phyloP scores from a whole-genome alignment of 2,113 vertebrate genomes.

The Pantherophis guttatus region DNA sequence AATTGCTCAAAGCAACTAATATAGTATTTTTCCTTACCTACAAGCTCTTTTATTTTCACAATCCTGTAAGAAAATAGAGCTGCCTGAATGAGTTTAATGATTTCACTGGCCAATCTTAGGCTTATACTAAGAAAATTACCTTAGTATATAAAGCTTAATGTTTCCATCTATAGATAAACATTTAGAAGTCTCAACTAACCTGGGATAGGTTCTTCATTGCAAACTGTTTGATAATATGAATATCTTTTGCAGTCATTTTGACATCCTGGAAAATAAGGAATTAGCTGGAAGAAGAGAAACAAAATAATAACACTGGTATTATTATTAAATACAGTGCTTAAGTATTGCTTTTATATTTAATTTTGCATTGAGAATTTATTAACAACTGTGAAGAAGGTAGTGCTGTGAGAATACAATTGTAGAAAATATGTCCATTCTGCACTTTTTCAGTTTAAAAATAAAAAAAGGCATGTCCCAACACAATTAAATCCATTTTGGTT shows the following conservation, averaged over 20 bases:
- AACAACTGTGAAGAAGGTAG: background rate
- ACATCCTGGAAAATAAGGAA: constrained; percentile 46
- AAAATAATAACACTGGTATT: background rate
- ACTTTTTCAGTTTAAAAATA: background rate
- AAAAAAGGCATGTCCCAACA: background rate
- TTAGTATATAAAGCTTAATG: background rate
- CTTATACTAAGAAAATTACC: background rate
- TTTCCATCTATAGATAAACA: background rate
- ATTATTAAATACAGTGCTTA: background rate
- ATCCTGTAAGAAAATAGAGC: background rate
- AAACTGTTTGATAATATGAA: constrained; percentile 19
- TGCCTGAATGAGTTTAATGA: no score
- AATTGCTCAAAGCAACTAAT: background rate
- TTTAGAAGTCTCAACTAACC: background rate
- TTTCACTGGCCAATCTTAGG: background rate
- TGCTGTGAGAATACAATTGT: background rate
- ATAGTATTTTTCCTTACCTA: background rate
- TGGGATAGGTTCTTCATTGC: background rate
- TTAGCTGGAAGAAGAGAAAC: constrained; percentile 32
- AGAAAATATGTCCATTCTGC: background rate
- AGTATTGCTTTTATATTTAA: background rate
- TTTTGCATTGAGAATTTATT: background rate
- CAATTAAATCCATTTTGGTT: background rate
- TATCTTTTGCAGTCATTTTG: constrained; percentile 43
- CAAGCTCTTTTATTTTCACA: background rate